Base-by-base conservation (phyloP, 2,113 vertebrate species). In the Acanthisitta chloris region DNA sequence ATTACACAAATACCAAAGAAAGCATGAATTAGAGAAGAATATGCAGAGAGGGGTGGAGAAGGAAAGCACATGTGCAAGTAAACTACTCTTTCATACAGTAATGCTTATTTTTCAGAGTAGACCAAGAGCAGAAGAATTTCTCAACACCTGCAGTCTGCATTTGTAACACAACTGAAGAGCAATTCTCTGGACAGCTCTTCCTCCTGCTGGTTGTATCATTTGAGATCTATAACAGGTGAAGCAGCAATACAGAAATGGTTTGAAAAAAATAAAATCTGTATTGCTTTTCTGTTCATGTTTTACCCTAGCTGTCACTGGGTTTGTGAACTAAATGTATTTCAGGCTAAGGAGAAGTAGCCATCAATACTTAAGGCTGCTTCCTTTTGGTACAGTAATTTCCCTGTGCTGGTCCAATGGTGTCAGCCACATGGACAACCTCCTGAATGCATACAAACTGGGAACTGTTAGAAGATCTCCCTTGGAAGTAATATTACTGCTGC, bases 1-100 rank as follows among this genome's bases (percentile, higher is more conserved):
- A 90, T 88, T 83, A 96, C 28, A 92, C 72, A 84, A 86, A 92
- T 59, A 71, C 72, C 72, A 90, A 61, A 83, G 72, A 81, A 88
- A 86, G 82, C 42, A 76, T 28, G 74, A 93, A 78, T 92, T 90
- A 86, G 57, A 79, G 88, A 90, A 82, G 59, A 65, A 80, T 78
- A 83, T 10, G 52, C 77, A 86, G 74, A 88, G 67, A 83, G 28
- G 78, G 33, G 29, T 77, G 59, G 62, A 92, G 51, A 52, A 96
- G 59, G 64, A 92, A 92, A 90, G 86, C 2, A 0, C 58, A 92
- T 76, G 96, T 96, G 94, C 93, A 97, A 96, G 88, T 92, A 71
- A 83, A 90, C 92, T 88, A 73, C 79, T 94, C 72, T 83, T 95
- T 65, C 3, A 0, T 90, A 96, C 67, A 93, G 88, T 59, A 90